Conservation (phyloP, 2,888 invertebrate species). For the Nemoura dubitans region DNA sequence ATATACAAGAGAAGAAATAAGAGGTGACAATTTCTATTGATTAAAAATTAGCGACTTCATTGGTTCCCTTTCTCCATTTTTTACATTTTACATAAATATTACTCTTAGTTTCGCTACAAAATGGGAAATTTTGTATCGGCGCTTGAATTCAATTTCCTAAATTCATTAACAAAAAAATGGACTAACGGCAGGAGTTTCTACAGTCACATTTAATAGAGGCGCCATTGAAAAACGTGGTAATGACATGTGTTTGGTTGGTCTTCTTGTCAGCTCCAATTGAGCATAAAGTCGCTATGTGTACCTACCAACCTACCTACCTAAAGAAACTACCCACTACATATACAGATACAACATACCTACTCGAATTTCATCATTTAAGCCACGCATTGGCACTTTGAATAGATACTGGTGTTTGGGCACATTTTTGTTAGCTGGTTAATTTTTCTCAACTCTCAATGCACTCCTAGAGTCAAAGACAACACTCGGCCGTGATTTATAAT, state of each 20-base stretch:
- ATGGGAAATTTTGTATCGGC: background rate
- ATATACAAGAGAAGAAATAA: background rate
- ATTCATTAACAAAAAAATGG: background rate
- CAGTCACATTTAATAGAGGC: background rate
- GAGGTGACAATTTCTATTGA: background rate
- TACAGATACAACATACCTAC: background rate
- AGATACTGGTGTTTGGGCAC: conserved; percentile 12
- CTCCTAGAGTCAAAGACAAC: background rate
- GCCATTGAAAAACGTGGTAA: background rate
- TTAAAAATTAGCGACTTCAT: background rate
- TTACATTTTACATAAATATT: background rate
- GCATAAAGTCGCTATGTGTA: background rate
- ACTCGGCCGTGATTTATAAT: background rate
- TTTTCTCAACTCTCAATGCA: background rate
- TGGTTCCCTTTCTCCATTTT: conserved; percentile 7
- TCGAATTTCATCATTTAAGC: background rate
- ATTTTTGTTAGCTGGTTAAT: background rate
- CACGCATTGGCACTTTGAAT: conserved; percentile 4
- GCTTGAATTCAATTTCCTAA: background rate
- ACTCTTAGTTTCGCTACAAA: background rate
- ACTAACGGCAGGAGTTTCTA: background rate
- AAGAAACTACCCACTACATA: background rate
- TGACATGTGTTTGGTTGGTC: conserved; percentile 12
- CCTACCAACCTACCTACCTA: background rate
- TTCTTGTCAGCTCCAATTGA: background rate